Evolutionary conservation across 2,888 invertebrate genomes (phyloP).

Genomic region (Watsonalla cultraria): DNA sequence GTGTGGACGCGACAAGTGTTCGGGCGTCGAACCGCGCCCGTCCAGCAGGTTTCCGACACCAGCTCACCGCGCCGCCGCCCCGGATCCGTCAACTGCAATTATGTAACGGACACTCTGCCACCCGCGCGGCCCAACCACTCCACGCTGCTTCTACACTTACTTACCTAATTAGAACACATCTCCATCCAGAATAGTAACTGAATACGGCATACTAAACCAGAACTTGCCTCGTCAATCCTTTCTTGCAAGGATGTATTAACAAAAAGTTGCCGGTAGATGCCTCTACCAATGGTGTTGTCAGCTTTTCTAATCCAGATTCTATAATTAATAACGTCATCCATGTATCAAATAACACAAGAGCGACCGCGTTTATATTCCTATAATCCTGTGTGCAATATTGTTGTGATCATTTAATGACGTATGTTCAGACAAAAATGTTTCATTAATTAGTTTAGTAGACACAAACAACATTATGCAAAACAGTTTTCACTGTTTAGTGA

Average conservation of each 20-base stretch:
- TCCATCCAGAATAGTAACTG: constrained; percentile 11
- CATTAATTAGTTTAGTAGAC: no score
- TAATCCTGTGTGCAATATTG: no score
- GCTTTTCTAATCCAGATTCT: no score
- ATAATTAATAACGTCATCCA: no score
- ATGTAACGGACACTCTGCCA: constrained; percentile 42
- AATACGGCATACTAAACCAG: constrained; percentile 11
- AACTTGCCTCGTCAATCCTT: constrained; percentile 4
- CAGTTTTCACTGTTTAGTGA: no score
- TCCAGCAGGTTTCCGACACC: constrained; percentile 47
- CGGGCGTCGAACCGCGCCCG: constrained; percentile 60
- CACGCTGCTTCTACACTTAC: constrained; percentile 12
- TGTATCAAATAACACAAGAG: no score
- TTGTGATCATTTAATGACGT: no score
- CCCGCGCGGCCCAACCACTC: constrained; percentile 12
- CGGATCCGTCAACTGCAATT: constrained; percentile 48
- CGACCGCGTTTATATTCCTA: no score
- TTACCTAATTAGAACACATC: constrained; percentile 18
- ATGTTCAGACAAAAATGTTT: no score
- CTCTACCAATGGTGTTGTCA: not conserved
- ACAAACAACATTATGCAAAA: no score
- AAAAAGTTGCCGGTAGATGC: not conserved
- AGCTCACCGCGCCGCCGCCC: constrained; percentile 5
- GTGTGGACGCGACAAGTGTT: constrained; percentile 44
- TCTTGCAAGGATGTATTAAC: no score